Evolutionary conservation across 1,140 invertebrate genomes (phyloP).

Genomic region (Meloidogyne chitwoodi): DNA sequence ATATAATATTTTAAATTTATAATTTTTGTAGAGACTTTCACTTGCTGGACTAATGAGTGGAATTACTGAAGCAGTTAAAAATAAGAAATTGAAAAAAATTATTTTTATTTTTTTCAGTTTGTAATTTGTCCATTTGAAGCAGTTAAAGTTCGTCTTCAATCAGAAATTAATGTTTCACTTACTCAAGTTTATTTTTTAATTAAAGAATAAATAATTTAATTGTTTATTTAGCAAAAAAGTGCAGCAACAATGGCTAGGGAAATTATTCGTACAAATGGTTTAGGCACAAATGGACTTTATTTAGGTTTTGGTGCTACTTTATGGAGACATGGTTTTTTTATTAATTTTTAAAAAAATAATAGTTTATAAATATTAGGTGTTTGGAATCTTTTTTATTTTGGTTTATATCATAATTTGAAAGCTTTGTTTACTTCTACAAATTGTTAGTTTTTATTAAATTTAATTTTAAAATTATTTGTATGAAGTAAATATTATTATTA

Average conservation of each 20-base stretch:
- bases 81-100: conserved; percentile 72
- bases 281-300: conserved; percentile 75
- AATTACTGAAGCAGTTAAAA: conserved; percentile 77
- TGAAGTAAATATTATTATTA: too few relatives aligned
- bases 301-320: conserved; percentile 84
- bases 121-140: conserved; percentile 90
- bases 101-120: not conserved
- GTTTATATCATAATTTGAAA: conserved; percentile 86
- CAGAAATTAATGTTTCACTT: conserved; percentile 65
- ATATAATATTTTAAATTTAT: not conserved
- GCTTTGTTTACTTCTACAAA: conserved; percentile 66
- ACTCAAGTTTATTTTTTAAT: conserved; percentile 58
- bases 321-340: conserved; percentile 78
- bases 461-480: too few relatives aligned
- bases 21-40: conserved; percentile 72
- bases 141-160: conserved; percentile 76
- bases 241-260: conserved; percentile 74
- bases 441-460: conserved; percentile 45
- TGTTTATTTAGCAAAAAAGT: conserved; percentile 66
- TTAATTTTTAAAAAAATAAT: conserved; percentile 73
- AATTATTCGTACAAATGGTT: conserved; percentile 72
- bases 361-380: conserved; percentile 60
- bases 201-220: not conserved
- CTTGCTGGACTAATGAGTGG: conserved; percentile 79
- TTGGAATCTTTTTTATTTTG: conserved; percentile 88